These are phyloP conservation scores for Mimachlamys varia DNA, from an alignment of 2,888 invertebrate species.

Conservation along the genomic window DNA sequence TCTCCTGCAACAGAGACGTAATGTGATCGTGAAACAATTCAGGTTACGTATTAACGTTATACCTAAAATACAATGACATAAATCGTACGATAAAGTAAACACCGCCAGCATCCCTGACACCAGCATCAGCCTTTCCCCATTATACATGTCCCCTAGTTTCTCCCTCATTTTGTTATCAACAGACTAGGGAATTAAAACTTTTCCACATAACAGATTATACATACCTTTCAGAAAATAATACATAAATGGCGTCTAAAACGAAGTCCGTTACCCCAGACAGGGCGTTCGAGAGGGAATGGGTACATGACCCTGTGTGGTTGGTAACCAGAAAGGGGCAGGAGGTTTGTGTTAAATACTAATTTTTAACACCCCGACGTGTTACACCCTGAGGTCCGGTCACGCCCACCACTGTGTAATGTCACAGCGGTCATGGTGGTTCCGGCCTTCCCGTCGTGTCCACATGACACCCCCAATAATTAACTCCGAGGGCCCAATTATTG, in stretches of 20 bases:
- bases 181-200: neutral
- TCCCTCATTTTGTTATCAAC: neutral
- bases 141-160: neutral
- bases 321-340: neutral
- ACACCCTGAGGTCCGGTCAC: neutral
- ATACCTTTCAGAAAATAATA: neutral
- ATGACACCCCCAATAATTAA: conserved; percentile 9
- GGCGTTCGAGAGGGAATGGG: neutral
- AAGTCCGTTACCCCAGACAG: neutral
- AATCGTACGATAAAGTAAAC: neutral
- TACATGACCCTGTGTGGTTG: neutral
- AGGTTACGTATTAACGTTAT: neutral
- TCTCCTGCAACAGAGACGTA: neutral
- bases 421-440: neutral
- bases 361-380: conserved; percentile 1
- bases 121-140: neutral
- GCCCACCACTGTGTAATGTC: neutral
- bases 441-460: neutral
- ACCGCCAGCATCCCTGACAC: neutral
- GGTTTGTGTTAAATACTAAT: neutral
- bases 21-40: neutral
- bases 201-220: neutral
- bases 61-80: neutral
- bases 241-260: neutral
- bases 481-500: neutral